Base-by-base conservation (phyloP, 2,113 vertebrate genomes). In the Ariopsis seemanni region DNA sequence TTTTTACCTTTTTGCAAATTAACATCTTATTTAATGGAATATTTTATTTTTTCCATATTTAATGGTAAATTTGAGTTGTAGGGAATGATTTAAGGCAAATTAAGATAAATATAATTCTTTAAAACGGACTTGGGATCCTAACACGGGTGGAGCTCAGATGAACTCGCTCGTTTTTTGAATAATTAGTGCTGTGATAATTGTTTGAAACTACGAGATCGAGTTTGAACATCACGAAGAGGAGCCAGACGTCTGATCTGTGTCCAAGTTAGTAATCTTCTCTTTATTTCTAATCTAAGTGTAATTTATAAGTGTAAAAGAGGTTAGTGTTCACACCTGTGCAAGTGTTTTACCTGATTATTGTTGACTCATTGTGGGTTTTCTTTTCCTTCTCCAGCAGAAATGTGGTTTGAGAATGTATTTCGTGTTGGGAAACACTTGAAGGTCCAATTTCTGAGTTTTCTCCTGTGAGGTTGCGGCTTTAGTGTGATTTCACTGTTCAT, bases 391-490 rank as follows among this genome's bases (percentile, higher is more conserved):
- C 2, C 20, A 77, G 20, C 5, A 12, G 12, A 7, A 78, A n/a
- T n/a, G 18, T 50, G 11, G 50, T 57, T 57, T 58, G 10, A 84
- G 22, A 75, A 42, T 71, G 50, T 84, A 6, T 17, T 78, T 14
- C 7, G 20, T 81, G 48, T 17, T 18, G 55, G 77, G 85, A 48
- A 82, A 82, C 67, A 74, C 55, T 87, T 65, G 58, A 82, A 82
- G 86, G 7, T 87, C 53, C 27, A 62, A 60, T 79, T 67, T 67
- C 18, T 9, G 62, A 42, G 15, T 34, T n/a, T 52, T 50, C 22
- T 83, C 11, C 2, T 52, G 48, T 67, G 74, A 91, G 88, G 93
- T 93, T 94, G 91, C 91, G 94, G 69, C 69, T 83, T 79, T 62
- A 72, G 65, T 53, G 52, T 86, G 20, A 60, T 92, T 91, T 92